A percentile compares a stretch with the other conserved stretches of the same genome.
phyloP scores from a whole-genome alignment of 2,113 vertebrate species.

The Reinhardtius hippoglossoides region DNA sequence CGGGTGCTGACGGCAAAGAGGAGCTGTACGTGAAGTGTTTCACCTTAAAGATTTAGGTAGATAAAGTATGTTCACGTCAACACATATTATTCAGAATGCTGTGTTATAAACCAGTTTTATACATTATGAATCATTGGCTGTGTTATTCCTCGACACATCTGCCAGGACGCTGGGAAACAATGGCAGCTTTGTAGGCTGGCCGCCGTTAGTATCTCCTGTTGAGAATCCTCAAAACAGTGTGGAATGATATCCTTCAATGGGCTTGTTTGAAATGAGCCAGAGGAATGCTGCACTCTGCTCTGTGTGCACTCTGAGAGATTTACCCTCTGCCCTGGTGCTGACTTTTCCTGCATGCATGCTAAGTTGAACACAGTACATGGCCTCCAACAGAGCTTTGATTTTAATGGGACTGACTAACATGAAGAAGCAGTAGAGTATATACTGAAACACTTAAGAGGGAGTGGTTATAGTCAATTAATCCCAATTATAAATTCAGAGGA shows the following conservation, averaged over 20 bases:
- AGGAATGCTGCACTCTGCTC: conserved; percentile 69
- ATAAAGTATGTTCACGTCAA: background rate
- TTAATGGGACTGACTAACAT: background rate
- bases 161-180: conserved; percentile 43
- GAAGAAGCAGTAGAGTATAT: conserved; percentile 10
- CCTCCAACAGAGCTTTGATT: background rate
- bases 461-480: conserved; percentile 2
- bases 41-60: background rate
- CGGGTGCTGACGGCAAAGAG: conserved; percentile 13
- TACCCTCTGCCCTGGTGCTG: conserved; percentile 53
- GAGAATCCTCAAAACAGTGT: conserved; percentile 76
- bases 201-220: conserved; percentile 52
- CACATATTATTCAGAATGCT: background rate
- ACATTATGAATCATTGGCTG: background rate
- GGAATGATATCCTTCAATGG: conserved; percentile 71
- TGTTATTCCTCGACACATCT: background rate
- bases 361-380: conserved; percentile 19
- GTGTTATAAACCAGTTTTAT: too few species aligned
- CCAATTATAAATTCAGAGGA: conserved; percentile 26
- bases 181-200: conserved; percentile 54
- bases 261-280: conserved; percentile 73
- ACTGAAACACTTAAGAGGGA: conserved; percentile 6
- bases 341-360: conserved; percentile 48
- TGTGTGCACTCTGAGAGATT: conserved; percentile 44
- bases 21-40: background rate